Base-by-base conservation (phyloP, 2,113 vertebrate species). In the Oenanthe oenanthe region DNA sequence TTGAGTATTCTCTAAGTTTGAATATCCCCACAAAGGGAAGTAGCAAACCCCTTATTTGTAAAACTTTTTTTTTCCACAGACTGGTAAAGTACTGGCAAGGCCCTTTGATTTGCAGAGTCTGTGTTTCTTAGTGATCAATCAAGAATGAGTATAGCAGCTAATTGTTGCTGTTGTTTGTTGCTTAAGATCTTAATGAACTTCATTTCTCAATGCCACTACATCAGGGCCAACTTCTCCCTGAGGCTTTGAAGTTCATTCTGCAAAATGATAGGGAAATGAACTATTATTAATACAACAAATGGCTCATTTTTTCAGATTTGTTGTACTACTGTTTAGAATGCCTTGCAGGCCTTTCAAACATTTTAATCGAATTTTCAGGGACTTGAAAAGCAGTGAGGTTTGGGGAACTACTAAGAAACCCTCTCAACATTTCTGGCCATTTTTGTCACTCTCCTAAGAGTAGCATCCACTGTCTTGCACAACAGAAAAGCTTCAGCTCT, bases 111-210 rank as follows among this genome's bases (percentile, higher is more conserved):
- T 68, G 45, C 87, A 61, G 45, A 84, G 48, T 47, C 87, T 88
- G 40, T 93, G 73, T 76, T 95, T 82, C 50, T 82, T 82, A 89
- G 45, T 0, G 2, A 89, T 95, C 85, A 91, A 94, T 95, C 94
- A 96, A 82, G 80, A 96, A 56, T 62, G 84, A 91, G 62, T 89
- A 85, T 32, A 92, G 94, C 93, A 94, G 71, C 91, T 96, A 96
- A 96, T 95, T 95, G 94, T 95, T 94, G 89, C 84, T 89, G 70
- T 87, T 95, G 73, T 85, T 95, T 95, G 70, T 91, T 94, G 57
- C 74, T 94, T 91, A 85, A 93, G 74, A 79, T 91, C 91, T 94
- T 95, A 95, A 95, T 96, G 94, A 95, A 95, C 77, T 95, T 54
- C 84, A 94, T 97, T 97, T 92, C 94, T 97, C 91, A 95, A 79